Percentiles rank a stretch among this genome's conserved stretches.
These are phyloP conservation scores for Anoncus sp. DNA, from an alignment of 2,888 invertebrate species.

Conservation along the genomic window DNA sequence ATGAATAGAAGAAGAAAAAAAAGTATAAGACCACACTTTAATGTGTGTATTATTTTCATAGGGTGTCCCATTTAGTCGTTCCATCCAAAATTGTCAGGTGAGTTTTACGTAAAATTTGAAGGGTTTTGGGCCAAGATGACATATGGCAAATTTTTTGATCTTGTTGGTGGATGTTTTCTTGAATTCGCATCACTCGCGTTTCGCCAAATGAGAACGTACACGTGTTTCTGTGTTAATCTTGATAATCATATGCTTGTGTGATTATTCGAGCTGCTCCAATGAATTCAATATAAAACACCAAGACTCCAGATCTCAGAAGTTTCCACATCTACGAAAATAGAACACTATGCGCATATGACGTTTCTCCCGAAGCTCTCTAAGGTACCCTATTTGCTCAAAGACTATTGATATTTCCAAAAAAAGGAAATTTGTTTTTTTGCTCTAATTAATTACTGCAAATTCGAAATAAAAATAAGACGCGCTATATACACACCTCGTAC, in stretches of 20 bases:
- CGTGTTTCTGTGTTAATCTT: neutral
- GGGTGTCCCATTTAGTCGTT: neutral
- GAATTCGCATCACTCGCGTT: neutral
- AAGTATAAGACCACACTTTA: neutral
- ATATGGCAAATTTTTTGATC: neutral
- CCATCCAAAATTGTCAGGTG: slow-evolving; percentile 6
- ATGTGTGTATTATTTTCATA: neutral
- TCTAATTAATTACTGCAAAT: neutral
- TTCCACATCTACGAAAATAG: too few relatives aligned
- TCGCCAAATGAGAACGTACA: neutral
- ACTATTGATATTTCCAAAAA: neutral
- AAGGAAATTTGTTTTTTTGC: neutral
- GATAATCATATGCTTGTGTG: too few relatives aligned
- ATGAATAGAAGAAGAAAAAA: slow-evolving; percentile 21
- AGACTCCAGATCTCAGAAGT: too few relatives aligned
- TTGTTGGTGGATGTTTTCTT: too few relatives aligned
- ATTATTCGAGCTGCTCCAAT: too few relatives aligned
- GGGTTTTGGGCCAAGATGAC: neutral
- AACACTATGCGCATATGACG: neutral
- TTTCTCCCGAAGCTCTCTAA: neutral
- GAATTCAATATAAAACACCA: too few relatives aligned
- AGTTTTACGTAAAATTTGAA: neutral
- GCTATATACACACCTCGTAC: neutral
- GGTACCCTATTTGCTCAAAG: neutral
- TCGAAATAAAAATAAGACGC: neutral